Evolutionary conservation across 2,797 vertebrate genomes (phyloP), one percentile per base, ranked within the genome.

Genomic region (Leptodactylus fallax): DNA sequence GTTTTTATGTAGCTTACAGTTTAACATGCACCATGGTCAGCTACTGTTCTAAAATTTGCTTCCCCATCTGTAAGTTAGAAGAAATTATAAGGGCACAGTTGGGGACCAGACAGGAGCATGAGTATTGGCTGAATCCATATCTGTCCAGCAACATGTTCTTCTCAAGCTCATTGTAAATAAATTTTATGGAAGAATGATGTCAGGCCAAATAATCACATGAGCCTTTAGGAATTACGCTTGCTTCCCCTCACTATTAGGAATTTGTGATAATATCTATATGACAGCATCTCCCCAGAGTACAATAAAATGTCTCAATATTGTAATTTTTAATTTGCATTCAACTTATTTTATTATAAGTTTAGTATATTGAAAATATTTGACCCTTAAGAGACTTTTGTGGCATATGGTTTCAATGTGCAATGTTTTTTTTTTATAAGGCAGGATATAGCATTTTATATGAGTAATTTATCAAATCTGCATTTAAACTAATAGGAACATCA

Each of bases 101-200:
- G 81, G 36, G 25, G n/a, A 80, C 60, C 45, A 80, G 87, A 85
- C 19, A 69, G 53, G 25, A 65, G 12, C 78, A 72, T 72, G 25
- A 56, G 45, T 81, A 88, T 81, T 76, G 71, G 67, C 23, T 76
- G 60, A 16, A 79, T 65, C 56, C 83, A 74, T 81, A 81, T 86
- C 58, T 89, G 69, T 69, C 21, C 60, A 19, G 36, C 25, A 81
- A 56, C 58, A 47, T 65, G 72, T 85, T 88, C 81, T 23, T 53
- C 36, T 84, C 60, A 3, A 71, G 16, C 27, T 65, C 55, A 56
- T 83, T 87, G 79, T 88, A 85, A 85, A 88, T 81, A 88, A 63
- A 65, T 85, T 88, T 88, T 85, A 85, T 85, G 83, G 63, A 58
- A 67, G n/a, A 58, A 60, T 89, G 87, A 89, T 85, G 87, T 85